These are phyloP conservation scores for Drosophila arawakana DNA, from an alignment of 1,140 invertebrate species.

Conservation along the genomic window DNA sequence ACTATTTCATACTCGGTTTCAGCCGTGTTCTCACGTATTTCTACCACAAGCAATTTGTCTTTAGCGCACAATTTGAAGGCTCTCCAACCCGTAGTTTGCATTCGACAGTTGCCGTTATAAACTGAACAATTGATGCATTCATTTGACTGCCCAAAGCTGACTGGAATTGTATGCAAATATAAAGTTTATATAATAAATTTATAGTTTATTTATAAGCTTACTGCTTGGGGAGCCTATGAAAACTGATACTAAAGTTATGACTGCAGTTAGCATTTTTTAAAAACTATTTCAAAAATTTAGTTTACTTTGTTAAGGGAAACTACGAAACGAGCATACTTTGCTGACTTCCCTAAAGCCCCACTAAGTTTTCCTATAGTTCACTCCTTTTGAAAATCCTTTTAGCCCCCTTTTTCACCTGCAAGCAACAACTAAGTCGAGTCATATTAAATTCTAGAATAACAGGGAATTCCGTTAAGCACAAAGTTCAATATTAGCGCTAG, in stretches of 20 bases:
- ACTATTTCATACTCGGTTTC: not conserved
- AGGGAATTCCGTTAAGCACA: constrained; percentile 57
- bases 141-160: not conserved
- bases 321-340: too few relatives aligned
- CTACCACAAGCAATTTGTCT: not conserved
- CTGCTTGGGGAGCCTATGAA: not conserved
- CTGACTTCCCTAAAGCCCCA: too few relatives aligned
- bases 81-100: not conserved
- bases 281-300: too few relatives aligned
- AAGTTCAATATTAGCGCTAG: constrained; percentile 14
- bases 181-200: not conserved
- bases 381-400: constrained; percentile 8
- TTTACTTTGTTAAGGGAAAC: too few relatives aligned
- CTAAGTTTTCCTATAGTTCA: not conserved
- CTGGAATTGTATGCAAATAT: not conserved
- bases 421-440: constrained; percentile 44
- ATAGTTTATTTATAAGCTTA: not conserved
- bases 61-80: not conserved
- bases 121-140: constrained; percentile 3
- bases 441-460: not conserved
- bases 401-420: constrained; percentile 13
- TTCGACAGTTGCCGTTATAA: not conserved
- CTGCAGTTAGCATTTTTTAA: too few relatives aligned
- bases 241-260: too few relatives aligned
- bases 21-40: not conserved